These are phyloP conservation scores for Anoncus sp. DNA, from an alignment of 2,888 invertebrate genomes.

Conservation along the genomic window DNA sequence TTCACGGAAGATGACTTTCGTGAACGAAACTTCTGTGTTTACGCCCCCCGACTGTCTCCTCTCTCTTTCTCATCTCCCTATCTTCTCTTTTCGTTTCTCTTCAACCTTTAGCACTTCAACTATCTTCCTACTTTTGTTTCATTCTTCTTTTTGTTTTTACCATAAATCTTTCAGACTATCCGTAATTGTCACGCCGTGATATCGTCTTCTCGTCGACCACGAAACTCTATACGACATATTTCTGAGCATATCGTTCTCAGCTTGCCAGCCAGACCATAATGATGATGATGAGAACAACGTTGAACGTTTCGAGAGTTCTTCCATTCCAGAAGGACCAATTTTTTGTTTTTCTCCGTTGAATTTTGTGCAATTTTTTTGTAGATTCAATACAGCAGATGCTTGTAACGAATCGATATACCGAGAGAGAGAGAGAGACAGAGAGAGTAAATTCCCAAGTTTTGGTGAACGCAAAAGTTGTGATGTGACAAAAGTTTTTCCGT, in stretches of 20 bases:
- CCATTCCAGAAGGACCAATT: background rate
- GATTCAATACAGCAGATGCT: background rate
- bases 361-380: background rate
- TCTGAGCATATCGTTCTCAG: background rate
- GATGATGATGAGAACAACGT: background rate
- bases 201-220: conserved; percentile 51
- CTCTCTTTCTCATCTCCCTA: background rate
- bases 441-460: background rate
- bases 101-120: conserved; percentile 59
- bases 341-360: background rate
- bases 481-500: conserved; percentile 37
- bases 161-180: conserved; percentile 76
- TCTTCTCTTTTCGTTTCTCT: conserved; percentile 14
- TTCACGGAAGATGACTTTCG: conserved; percentile 74
- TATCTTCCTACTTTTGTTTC: conserved; percentile 22
- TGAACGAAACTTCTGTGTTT: conserved; percentile 54
- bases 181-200: conserved; percentile 75
- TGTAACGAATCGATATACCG: conserved; percentile 20
- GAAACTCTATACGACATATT: conserved; percentile 4
- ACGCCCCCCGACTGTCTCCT: conserved; percentile 30
- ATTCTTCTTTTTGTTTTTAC: conserved; percentile 64
- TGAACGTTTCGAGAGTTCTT: background rate
- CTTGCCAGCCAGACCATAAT: background rate
- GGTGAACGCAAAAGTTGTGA: conserved; percentile 46
- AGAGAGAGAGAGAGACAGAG: no score